Evolutionary conservation across 2,888 invertebrate genomes (phyloP).

Genomic region (Philereme transversata): DNA sequence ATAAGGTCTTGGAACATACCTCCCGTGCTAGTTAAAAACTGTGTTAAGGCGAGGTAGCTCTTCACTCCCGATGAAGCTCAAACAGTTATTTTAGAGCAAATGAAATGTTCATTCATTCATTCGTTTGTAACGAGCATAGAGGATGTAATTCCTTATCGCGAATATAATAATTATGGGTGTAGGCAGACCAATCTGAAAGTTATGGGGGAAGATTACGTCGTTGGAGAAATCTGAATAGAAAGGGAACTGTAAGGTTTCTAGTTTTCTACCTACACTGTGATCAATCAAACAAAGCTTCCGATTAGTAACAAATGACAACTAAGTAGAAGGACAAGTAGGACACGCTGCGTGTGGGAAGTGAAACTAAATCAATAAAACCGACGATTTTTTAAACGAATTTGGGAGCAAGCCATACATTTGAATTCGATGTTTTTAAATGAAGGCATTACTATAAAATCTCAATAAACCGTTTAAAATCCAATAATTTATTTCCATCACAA

Average conservation of each 20-base stretch:
- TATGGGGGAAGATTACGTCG: neutral
- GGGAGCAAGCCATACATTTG: conserved; percentile 10
- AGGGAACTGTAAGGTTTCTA: neutral
- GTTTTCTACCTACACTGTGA: neutral
- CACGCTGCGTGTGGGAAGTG: conserved; percentile 17
- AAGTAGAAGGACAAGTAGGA: neutral
- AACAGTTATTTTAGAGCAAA: too few relatives aligned
- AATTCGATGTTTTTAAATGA: conserved; percentile 39
- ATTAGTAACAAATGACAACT: neutral
- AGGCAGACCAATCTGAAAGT: neutral
- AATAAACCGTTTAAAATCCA: conserved; percentile 39
- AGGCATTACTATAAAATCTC: conserved; percentile 35
- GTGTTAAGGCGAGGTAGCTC: too few relatives aligned
- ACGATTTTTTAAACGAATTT: conserved; percentile 10
- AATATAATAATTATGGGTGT: too few relatives aligned
- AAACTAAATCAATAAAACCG: conserved; percentile 24
- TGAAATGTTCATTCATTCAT: too few relatives aligned
- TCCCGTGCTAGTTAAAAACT: too few relatives aligned
- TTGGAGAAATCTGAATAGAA: neutral
- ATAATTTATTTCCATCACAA: conserved; percentile 40
- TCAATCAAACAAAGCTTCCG: neutral
- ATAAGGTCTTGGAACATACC: too few relatives aligned
- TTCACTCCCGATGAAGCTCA: too few relatives aligned
- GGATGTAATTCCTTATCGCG: too few relatives aligned
- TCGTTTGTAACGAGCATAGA: too few relatives aligned